Conservation (phyloP, 2,888 invertebrate genomes). For the Plebejus anna region DNA sequence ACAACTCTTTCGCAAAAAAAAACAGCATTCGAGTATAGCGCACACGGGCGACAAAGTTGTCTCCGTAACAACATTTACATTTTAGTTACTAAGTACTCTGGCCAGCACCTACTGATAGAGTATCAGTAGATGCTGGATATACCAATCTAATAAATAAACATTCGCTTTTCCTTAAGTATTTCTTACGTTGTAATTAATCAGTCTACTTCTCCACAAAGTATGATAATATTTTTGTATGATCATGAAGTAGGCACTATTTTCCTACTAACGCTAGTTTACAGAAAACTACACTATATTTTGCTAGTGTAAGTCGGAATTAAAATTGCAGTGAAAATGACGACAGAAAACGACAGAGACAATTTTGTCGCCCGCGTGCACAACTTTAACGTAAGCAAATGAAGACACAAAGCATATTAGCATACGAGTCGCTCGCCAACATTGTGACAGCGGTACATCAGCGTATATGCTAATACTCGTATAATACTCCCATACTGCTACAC, state of each 20-base stretch:
- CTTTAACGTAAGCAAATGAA: constrained; percentile 7
- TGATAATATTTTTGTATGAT: no score
- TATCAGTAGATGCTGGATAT: no score
- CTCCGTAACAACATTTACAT: background rate
- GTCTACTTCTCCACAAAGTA: background rate
- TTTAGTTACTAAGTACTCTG: background rate
- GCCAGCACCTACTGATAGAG: background rate
- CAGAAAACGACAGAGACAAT: background rate
- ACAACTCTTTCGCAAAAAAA: background rate
- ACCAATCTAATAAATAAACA: no score
- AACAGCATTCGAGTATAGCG: background rate
- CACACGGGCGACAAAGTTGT: background rate
- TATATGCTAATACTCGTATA: constrained; percentile 9
- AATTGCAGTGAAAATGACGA: background rate
- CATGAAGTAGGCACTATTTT: no score
- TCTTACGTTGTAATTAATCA: background rate
- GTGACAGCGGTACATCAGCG: background rate
- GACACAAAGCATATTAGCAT: background rate
- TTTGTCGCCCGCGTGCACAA: background rate
- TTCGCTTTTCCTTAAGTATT: no score
- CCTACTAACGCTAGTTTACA: background rate
- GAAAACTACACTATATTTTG: background rate
- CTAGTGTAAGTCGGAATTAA: background rate
- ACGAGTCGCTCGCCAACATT: constrained; percentile 10
- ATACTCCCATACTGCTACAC: background rate